Conservation (phyloP, 2,888 invertebrate species). For the Drosophila glabriapex region DNA sequence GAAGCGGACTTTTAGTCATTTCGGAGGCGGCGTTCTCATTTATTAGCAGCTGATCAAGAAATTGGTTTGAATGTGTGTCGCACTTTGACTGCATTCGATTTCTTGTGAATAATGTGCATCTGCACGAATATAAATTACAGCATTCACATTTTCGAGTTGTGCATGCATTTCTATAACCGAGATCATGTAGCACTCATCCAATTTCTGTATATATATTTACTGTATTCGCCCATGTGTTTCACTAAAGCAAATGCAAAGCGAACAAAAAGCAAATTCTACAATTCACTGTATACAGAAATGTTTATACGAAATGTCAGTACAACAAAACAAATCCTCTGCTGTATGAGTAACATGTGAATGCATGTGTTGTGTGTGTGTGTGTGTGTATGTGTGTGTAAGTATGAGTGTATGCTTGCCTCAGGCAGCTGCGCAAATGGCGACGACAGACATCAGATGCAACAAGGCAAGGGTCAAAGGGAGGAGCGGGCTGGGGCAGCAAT, state of each 20-base stretch:
- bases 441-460: constrained; percentile 74
- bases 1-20: too few species aligned
- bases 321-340: constrained; percentile 48
- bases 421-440: constrained; percentile 78
- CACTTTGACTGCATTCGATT: background rate
- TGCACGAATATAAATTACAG: constrained; percentile 17
- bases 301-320: constrained; percentile 70
- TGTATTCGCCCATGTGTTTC: constrained; percentile 42
- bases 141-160: constrained; percentile 8
- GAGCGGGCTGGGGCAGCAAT: background rate
- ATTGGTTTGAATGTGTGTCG: constrained; percentile 14
- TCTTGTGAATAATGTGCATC: background rate
- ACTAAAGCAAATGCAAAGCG: constrained; percentile 11
- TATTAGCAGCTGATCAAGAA: constrained; percentile 2
- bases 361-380: background rate
- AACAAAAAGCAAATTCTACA: constrained; percentile 38
- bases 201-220: constrained; percentile 28
- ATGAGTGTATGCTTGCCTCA: constrained; percentile 17
- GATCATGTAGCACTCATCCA: constrained; percentile 39
- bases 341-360: constrained; percentile 26
- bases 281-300: constrained; percentile 63
- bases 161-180: background rate
- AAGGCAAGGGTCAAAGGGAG: constrained; percentile 8
- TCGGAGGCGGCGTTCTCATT: background rate
- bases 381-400: constrained; percentile 9